Percentiles rank a stretch among this genome's conserved stretches.
These are phyloP conservation scores for Lipotes vexillifer DNA, from an alignment of 2,113 vertebrate species.

Conservation along the genomic window DNA sequence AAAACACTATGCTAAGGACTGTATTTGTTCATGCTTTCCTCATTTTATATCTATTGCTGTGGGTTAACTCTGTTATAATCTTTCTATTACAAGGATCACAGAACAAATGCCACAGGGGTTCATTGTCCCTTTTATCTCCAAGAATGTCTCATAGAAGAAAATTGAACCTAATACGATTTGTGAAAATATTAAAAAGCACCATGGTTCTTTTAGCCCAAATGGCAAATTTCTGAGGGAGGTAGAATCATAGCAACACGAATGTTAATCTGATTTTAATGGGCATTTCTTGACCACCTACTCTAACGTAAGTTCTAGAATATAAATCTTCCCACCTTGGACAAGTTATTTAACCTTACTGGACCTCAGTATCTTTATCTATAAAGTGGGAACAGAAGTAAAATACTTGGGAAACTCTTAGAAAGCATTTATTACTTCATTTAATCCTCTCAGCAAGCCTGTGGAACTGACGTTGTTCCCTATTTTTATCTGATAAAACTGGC, in stretches of 20 bases:
- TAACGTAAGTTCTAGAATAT: background rate
- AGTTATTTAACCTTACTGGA: background rate
- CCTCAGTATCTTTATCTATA: background rate
- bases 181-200: background rate
- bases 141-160: background rate
- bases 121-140: background rate
- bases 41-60: background rate
- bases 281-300: background rate
- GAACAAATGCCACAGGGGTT: background rate
- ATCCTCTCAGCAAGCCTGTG: background rate
- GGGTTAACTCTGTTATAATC: background rate
- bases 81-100: background rate
- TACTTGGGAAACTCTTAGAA: background rate
- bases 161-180: background rate
- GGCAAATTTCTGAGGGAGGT: background rate
- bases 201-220: background rate
- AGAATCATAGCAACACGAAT: background rate
- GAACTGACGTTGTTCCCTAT: background rate
- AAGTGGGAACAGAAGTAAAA: background rate
- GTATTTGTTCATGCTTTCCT: background rate
- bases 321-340: background rate
- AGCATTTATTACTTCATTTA: background rate
- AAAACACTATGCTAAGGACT: background rate
- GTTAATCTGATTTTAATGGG: background rate
- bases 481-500: background rate